These are phyloP conservation scores for Lepidurus arcticus DNA, from an alignment of 1,140 invertebrate species.

Conservation along the genomic window DNA sequence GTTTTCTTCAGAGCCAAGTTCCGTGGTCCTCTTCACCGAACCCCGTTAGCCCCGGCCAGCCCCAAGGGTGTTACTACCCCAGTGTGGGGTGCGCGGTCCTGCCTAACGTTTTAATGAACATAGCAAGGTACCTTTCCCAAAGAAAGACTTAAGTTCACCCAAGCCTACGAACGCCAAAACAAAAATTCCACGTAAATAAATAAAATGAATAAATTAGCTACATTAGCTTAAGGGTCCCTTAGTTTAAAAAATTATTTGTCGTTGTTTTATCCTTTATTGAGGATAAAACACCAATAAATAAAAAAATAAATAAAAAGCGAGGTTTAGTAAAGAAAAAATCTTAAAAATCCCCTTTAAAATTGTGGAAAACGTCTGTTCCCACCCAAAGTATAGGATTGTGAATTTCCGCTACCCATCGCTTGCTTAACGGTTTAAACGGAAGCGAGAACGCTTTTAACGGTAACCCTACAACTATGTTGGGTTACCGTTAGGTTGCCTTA, in stretches of 20 bases:
- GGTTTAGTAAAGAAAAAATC: too few species aligned
- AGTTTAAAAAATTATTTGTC: too few species aligned
- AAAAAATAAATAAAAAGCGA: too few species aligned
- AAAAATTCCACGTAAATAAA: not conserved
- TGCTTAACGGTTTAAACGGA: conserved; percentile 1
- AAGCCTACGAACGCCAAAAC: not conserved
- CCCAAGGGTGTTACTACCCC: conserved; percentile 1
- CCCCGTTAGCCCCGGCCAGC: conserved; percentile 19
- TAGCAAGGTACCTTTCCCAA: not conserved
- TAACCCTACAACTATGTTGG: conserved; percentile 2
- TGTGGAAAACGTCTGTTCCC: not conserved
- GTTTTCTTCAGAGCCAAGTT: not conserved
- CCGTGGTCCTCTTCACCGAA: not conserved
- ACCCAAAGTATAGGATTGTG: not conserved
- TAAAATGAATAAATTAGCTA: not conserved
- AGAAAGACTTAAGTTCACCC: not conserved
- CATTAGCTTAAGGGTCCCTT: too few species aligned
- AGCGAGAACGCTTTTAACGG: too few species aligned
- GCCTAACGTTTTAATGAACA: conserved; percentile 2
- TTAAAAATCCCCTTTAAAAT: too few species aligned
- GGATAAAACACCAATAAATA: too few species aligned
- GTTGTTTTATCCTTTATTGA: too few species aligned
- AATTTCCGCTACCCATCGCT: not conserved
- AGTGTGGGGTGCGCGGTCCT: not conserved
- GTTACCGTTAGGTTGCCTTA: not conserved